phyloP scores from a whole-genome alignment of 2,797 vertebrate species.

The Oophaga sylvatica region DNA sequence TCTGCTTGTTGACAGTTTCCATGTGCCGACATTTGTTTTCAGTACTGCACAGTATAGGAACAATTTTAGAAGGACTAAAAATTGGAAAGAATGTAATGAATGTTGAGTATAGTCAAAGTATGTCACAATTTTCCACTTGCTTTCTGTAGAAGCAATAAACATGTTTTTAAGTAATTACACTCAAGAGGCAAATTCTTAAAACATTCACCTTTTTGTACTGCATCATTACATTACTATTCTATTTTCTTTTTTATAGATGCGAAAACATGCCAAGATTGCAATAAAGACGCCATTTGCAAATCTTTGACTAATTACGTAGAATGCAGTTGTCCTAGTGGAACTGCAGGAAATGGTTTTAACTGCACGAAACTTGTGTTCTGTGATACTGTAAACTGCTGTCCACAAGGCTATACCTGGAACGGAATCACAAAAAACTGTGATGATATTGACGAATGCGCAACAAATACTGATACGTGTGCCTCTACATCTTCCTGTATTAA shows the following conservation, averaged over 20 bases:
- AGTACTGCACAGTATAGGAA: too few relatives aligned
- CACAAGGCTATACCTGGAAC: not conserved
- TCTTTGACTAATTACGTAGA: not conserved
- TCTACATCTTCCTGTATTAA: not conserved
- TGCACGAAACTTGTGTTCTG: conserved; percentile 6
- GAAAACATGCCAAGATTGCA: conserved; percentile 9
- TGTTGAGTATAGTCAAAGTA: too few relatives aligned
- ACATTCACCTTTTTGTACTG: too few relatives aligned
- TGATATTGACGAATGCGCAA: conserved; percentile 9
- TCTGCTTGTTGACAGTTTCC: too few relatives aligned
- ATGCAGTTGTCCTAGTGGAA: not conserved
- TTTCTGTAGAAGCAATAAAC: too few relatives aligned
- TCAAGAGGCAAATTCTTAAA: too few relatives aligned
- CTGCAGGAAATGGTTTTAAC: conserved; percentile 5
- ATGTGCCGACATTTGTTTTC: too few relatives aligned
- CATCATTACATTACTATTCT: too few relatives aligned
- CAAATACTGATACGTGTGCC: not conserved
- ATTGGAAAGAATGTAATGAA: too few relatives aligned
- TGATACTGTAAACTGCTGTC: not conserved
- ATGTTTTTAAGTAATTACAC: too few relatives aligned
- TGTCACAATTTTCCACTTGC: too few relatives aligned
- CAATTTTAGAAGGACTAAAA: too few relatives aligned
- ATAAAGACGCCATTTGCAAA: not conserved
- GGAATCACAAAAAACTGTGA: not conserved
- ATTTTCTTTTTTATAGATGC: conserved; percentile 6